Conservation (phyloP, 2,888 invertebrate species). For the Prosapia bicincta region DNA sequence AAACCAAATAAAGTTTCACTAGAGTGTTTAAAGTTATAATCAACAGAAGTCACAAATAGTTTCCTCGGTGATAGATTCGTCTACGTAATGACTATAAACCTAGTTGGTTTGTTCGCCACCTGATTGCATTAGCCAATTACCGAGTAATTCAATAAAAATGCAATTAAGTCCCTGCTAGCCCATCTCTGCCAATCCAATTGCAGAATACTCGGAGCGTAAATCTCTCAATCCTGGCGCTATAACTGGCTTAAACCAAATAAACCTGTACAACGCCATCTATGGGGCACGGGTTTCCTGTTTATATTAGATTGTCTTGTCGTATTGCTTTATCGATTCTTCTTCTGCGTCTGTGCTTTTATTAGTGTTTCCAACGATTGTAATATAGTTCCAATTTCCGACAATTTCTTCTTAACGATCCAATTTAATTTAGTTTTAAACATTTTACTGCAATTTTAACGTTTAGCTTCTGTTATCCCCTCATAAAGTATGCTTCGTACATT, state of each 20-base stretch:
- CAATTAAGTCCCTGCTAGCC: not conserved
- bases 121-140: not conserved
- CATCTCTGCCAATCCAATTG: not conserved
- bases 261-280: not conserved
- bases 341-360: not conserved
- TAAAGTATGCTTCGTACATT: too few species aligned
- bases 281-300: not conserved
- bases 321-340: not conserved
- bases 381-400: not conserved
- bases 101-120: not conserved
- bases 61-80: too few species aligned
- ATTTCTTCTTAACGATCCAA: not conserved
- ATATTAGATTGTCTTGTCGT: not conserved
- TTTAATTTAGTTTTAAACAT: not conserved
- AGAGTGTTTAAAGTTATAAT: too few species aligned
- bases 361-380: not conserved
- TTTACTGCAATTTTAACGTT: too few species aligned
- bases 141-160: not conserved
- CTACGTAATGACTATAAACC: too few species aligned
- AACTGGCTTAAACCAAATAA: not conserved
- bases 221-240: not conserved
- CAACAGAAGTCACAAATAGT: too few species aligned
- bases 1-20: too few species aligned
- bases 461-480: too few species aligned
- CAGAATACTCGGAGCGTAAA: not conserved